These are phyloP conservation scores for Microtus richardsoni DNA, from an alignment of 2,113 vertebrate genomes.

Conservation along the genomic window DNA sequence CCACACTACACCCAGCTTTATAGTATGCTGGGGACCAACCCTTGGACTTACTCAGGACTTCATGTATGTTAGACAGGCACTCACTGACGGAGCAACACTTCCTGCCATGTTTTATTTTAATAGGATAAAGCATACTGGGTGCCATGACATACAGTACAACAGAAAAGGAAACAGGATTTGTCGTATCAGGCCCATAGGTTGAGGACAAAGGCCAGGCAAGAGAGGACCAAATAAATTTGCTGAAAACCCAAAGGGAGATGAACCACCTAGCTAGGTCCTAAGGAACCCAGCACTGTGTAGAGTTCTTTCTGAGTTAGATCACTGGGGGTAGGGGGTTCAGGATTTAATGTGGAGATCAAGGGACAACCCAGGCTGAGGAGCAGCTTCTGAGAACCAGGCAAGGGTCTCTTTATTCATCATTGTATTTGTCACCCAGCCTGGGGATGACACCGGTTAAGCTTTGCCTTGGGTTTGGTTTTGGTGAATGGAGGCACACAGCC, in stretches of 20 bases:
- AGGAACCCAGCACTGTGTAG: too few species aligned
- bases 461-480: not conserved
- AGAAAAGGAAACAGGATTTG: not conserved
- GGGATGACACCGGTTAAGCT: not conserved
- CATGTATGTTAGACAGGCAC: not conserved
- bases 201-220: not conserved
- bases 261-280: rapidly evolving
- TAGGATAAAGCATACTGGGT: not conserved
- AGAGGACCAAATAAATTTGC: not conserved
- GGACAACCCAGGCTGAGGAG: too few species aligned
- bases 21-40: too few species aligned
- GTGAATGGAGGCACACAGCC: not conserved
- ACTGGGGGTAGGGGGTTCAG: not conserved
- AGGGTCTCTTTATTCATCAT: not conserved
- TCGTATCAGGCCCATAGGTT: not conserved
- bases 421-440: not conserved
- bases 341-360: not conserved
- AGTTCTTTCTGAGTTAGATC: not conserved
- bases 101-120: not conserved
- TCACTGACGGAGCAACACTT: not conserved
- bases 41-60: not conserved
- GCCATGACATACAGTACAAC: not conserved
- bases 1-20: not conserved
- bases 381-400: not conserved
- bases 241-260: not conserved